Conservation (phyloP, 2,113 vertebrate genomes). For the Polypterus bichir region DNA sequence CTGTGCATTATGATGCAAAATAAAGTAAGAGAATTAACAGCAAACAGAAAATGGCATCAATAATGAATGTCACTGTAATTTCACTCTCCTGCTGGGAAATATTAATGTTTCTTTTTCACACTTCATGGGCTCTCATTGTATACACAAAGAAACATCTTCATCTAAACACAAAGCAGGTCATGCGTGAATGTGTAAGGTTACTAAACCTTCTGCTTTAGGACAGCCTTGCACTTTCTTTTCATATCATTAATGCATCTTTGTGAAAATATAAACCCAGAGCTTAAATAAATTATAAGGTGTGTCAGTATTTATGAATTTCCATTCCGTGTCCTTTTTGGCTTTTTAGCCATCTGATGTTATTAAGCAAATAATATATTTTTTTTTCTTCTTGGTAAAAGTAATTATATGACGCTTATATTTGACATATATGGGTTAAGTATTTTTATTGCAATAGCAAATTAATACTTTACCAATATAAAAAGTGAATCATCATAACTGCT, state of each 20-base stretch:
- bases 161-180: conserved; percentile 23
- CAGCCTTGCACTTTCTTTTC: conserved; percentile 9
- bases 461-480: too few relatives aligned
- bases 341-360: conserved; percentile 20
- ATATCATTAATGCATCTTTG: conserved; percentile 24
- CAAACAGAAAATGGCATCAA: conserved; percentile 12
- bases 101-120: conserved; percentile 22
- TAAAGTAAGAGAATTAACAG: conserved; percentile 19
- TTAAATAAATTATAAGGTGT: conserved; percentile 10
- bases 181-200: conserved; percentile 16
- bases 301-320: conserved; percentile 15
- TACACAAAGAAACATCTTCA: conserved; percentile 20
- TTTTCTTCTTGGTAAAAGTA: too few relatives aligned
- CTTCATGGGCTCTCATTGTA: conserved; percentile 23
- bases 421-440: too few relatives aligned
- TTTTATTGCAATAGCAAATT: too few relatives aligned
- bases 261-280: conserved; percentile 7
- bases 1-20: conserved; percentile 22
- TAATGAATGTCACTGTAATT: conserved; percentile 18
- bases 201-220: conserved; percentile 20
- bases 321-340: conserved; percentile 10
- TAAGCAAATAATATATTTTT: conserved; percentile 16
- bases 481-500: too few relatives aligned
- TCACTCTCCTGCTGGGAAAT: conserved; percentile 21
- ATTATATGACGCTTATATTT: too few relatives aligned